phyloP scores from a whole-genome alignment of 2,797 vertebrate species.

The Pteropus rufus region DNA sequence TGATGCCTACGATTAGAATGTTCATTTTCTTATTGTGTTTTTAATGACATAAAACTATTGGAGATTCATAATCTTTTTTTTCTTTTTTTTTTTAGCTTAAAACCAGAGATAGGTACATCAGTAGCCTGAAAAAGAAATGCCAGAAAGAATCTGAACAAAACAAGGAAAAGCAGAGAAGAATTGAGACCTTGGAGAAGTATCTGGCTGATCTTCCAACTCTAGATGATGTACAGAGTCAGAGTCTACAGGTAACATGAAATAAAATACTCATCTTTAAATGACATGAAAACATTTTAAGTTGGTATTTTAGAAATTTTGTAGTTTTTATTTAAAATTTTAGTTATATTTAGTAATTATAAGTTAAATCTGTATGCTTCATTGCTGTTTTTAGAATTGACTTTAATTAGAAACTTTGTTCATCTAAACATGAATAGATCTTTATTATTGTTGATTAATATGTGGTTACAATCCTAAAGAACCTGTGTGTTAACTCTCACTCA shows the following conservation, averaged over 20 bases:
- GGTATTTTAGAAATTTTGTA: neutral
- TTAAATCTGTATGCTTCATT: neutral
- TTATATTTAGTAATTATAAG: neutral
- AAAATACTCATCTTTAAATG: neutral
- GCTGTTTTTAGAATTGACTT: neutral
- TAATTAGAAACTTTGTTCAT: constrained; percentile 5
- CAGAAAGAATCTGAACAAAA: constrained; percentile 94
- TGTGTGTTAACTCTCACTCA: neutral
- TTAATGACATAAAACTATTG: neutral
- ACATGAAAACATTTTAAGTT: neutral
- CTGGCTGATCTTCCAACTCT: constrained; percentile 94
- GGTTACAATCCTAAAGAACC: neutral
- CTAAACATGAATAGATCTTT: neutral
- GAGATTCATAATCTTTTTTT: constrained; percentile 41
- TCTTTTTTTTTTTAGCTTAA: constrained; percentile 87
- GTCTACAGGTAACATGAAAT: constrained; percentile 87
- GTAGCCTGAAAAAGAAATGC: constrained; percentile 95
- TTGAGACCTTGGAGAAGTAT: constrained; percentile 97
- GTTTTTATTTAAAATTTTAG: neutral
- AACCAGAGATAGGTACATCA: constrained; percentile 96
- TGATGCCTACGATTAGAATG: constrained; percentile 20
- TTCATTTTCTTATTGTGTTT: neutral
- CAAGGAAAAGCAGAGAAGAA: constrained; percentile 93
- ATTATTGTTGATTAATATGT: neutral
- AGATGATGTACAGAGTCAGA: constrained; percentile 91